Evolutionary conservation across 2,797 vertebrate species (phyloP).

Genomic region (Melopsittacus undulatus): DNA sequence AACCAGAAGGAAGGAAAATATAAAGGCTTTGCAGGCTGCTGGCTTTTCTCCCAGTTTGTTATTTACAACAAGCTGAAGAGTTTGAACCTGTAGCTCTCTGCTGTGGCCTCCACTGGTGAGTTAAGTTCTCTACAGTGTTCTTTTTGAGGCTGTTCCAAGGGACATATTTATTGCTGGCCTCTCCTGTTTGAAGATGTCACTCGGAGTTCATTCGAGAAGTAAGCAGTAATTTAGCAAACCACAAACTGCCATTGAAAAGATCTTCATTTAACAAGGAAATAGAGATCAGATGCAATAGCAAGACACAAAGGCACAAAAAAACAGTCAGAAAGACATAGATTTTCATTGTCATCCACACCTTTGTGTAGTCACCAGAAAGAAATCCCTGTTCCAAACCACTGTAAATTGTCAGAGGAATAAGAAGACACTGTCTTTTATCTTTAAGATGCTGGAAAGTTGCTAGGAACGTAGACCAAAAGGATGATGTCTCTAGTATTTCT

Average conservation of each 20-base stretch:
- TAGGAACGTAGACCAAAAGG: conserved; percentile 82
- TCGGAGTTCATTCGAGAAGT: conserved; percentile 34
- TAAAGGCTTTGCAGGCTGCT: conserved; percentile 18
- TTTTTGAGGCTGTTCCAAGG: conserved; percentile 29
- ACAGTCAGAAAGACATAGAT: neutral
- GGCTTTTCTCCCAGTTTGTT: conserved; percentile 44
- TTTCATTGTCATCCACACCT: conserved; percentile 77
- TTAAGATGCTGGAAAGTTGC: conserved; percentile 85
- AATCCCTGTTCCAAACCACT: conserved; percentile 95
- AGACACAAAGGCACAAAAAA: neutral
- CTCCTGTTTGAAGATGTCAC: conserved; percentile 5
- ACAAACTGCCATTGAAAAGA: neutral
- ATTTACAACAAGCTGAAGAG: conserved; percentile 40
- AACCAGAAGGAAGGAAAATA: conserved; percentile 36
- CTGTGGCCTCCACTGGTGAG: neutral
- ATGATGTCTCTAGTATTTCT: conserved; percentile 33
- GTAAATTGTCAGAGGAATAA: conserved; percentile 92
- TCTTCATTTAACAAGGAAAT: neutral
- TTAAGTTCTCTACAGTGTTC: neutral
- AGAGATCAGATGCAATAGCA: neutral
- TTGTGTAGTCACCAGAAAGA: conserved; percentile 92
- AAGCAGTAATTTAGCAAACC: neutral
- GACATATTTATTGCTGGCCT: neutral
- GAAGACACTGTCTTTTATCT: conserved; percentile 84
- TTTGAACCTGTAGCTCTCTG: conserved; percentile 40